A percentile compares a stretch with the other conserved stretches of the same genome.
Evolutionary conservation across 2,888 invertebrate species (phyloP).

Genomic region (Tetragonisca angustula): DNA sequence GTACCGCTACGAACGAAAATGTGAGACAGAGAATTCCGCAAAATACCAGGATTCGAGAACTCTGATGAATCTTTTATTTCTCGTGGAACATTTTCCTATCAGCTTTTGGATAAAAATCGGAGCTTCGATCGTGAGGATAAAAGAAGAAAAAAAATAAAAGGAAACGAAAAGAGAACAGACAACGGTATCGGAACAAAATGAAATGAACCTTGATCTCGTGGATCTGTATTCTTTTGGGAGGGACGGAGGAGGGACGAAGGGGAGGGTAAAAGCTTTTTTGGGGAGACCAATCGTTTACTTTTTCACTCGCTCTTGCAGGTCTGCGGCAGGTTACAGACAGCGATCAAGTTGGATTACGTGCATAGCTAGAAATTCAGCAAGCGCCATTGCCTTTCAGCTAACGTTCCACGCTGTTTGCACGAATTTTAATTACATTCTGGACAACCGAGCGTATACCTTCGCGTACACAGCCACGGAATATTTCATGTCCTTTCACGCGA

Average conservation of each 20-base stretch:
- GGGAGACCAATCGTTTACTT: not conserved
- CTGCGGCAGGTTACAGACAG: not conserved
- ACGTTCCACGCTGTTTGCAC: constrained; percentile 23
- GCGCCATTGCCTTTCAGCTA: constrained; percentile 1
- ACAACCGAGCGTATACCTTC: constrained; percentile 3
- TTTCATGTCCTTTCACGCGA: constrained; percentile 21
- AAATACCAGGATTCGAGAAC: not conserved
- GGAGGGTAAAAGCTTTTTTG: too few species aligned
- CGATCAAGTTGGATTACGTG: constrained; percentile 24
- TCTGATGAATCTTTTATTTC: not conserved
- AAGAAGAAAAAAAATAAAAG: not conserved
- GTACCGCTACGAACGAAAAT: not conserved
- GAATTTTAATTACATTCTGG: constrained; percentile 45
- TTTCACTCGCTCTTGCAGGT: not conserved
- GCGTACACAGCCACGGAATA: constrained; percentile 11
- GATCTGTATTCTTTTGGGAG: not conserved
- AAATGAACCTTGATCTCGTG: not conserved
- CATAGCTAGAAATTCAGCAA: not conserved
- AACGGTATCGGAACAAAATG: not conserved
- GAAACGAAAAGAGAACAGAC: not conserved
- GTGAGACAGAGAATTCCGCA: not conserved
- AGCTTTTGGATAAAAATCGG: not conserved
- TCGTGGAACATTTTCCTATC: not conserved
- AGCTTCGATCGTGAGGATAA: not conserved
- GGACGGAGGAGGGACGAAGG: not conserved